A percentile compares a stretch with the other conserved stretches of the same genome.
These are phyloP conservation scores for Clavelina lepadiformis DNA, from an alignment of 23 tunicate species.

Conservation along the genomic window DNA sequence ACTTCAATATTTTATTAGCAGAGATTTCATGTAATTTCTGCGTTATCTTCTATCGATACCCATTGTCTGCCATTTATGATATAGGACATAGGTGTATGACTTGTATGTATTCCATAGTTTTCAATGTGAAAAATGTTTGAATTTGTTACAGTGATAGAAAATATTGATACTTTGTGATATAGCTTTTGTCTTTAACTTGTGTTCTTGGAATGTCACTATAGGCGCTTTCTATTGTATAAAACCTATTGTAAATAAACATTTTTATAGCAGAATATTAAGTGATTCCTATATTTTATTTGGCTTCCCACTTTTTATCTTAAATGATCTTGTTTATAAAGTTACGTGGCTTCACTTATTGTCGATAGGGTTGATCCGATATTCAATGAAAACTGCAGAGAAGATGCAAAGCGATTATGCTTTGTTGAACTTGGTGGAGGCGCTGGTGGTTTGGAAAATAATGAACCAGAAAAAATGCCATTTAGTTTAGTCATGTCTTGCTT, in stretches of 20 bases:
- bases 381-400: slow-evolving; percentile 38
- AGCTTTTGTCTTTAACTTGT: too few species aligned
- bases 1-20: slow-evolving; percentile 68
- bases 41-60: not conserved
- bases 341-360: not conserved
- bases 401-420: slow-evolving; percentile 22
- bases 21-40: slow-evolving; percentile 53
- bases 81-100: too few species aligned
- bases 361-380: slow-evolving; percentile 44
- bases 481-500: slow-evolving; percentile 68
- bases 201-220: too few species aligned
- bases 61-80: not conserved
- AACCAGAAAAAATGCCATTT: slow-evolving; percentile 31
- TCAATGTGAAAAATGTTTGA: not conserved
- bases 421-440: not conserved
- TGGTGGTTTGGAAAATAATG: slow-evolving; percentile 4
- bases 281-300: too few species aligned
- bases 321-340: not conserved
- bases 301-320: too few species aligned
- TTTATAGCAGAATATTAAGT: too few species aligned
- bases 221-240: too few species aligned
- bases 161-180: too few species aligned
- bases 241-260: too few species aligned
- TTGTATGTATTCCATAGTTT: too few species aligned
- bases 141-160: not conserved